Conservation (phyloP, 92 coral and sea anemone species). For the Heliopora coerulea region DNA sequence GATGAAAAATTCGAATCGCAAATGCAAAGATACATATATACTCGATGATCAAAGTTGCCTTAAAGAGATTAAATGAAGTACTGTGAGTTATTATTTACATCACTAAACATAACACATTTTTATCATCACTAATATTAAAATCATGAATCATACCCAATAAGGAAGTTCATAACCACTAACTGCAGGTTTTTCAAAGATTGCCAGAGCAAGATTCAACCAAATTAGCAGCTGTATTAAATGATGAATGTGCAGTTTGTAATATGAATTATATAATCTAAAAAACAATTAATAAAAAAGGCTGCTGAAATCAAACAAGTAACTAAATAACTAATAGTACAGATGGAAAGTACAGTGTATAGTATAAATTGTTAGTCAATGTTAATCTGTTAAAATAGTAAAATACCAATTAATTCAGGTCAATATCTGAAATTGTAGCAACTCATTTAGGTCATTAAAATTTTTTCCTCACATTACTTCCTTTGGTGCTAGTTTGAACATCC, state of each 20-base stretch:
- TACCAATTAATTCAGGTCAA: too few species aligned
- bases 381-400: too few species aligned
- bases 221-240: conserved; percentile 60
- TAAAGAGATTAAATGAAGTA: too few species aligned
- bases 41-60: conserved; percentile 87
- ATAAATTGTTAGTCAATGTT: too few species aligned
- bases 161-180: conserved; percentile 74
- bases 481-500: conserved; percentile 71
- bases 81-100: too few species aligned
- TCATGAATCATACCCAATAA: conserved; percentile 91
- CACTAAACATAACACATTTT: too few species aligned
- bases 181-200: conserved; percentile 88
- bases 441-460: too few species aligned
- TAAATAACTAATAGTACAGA: not conserved
- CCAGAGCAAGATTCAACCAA: conserved; percentile 70
- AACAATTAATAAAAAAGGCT: not conserved
- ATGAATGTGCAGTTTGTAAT: conserved; percentile 68
- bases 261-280: conserved; percentile 71
- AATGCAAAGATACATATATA: conserved; percentile 89
- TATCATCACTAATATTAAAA: too few species aligned
- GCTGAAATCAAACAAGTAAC: not conserved
- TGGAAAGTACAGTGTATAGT: not conserved
- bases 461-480: conserved; percentile 71
- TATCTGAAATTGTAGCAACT: too few species aligned
- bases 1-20: conserved; percentile 74